These are phyloP conservation scores for Drosophila mulleri DNA, from an alignment of 2,888 invertebrate species.

Conservation along the genomic window DNA sequence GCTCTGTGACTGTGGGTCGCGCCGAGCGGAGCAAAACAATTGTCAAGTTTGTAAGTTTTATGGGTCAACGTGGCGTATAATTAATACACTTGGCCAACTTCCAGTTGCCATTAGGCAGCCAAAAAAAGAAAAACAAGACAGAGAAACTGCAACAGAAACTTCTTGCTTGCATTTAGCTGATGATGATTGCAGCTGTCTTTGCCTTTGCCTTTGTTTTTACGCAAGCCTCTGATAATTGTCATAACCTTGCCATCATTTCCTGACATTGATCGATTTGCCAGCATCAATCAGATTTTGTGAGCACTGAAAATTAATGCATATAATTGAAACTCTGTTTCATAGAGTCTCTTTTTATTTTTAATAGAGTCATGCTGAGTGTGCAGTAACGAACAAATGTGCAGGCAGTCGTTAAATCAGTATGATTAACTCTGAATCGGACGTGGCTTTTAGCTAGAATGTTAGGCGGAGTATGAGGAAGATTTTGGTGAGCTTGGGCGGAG, in stretches of 20 bases:
- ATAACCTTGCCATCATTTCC: slow-evolving; percentile 79
- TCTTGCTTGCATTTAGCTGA: slow-evolving; percentile 32
- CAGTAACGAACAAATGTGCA: background rate
- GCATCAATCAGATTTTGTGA: slow-evolving; percentile 47
- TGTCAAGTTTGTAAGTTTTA: slow-evolving; percentile 68
- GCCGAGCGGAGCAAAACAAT: slow-evolving; percentile 52
- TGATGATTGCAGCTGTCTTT: slow-evolving; percentile 42
- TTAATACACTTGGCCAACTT: slow-evolving; percentile 78
- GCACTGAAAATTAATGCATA: slow-evolving; percentile 44
- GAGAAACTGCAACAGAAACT: slow-evolving; percentile 8
- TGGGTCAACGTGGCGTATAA: slow-evolving; percentile 78
- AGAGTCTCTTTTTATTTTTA: slow-evolving; percentile 28
- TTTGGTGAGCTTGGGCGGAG: background rate
- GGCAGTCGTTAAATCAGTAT: background rate
- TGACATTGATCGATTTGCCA: slow-evolving; percentile 78
- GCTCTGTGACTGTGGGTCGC: slow-evolving; percentile 56
- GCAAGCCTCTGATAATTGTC: slow-evolving; percentile 65
- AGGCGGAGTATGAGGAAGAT: background rate
- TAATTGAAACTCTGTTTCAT: slow-evolving; percentile 56
- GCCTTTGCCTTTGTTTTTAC: slow-evolving; percentile 42
- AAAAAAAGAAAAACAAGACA: slow-evolving; percentile 5
- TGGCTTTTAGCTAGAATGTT: background rate
- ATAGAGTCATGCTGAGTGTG: slow-evolving; percentile 66
- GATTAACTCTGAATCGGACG: background rate
- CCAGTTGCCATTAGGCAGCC: slow-evolving; percentile 71